Evolutionary conservation across 2,113 vertebrate species (phyloP).

Genomic region (Noctilio leporinus): DNA sequence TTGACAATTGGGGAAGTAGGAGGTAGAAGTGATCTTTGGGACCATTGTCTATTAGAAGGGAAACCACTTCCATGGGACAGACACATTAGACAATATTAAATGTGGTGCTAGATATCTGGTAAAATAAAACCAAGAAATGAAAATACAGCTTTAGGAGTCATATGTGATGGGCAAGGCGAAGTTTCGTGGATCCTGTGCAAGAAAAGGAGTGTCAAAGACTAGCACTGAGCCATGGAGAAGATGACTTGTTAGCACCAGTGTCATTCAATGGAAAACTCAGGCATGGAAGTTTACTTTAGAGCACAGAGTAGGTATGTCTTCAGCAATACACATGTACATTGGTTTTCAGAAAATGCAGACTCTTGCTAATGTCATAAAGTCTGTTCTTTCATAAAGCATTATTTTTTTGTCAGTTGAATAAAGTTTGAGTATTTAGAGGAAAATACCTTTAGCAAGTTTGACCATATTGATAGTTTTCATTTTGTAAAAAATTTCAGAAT

Average conservation of each 20-base stretch:
- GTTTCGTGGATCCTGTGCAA: not conserved
- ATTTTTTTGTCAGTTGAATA: not conserved
- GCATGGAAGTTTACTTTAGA: not conserved
- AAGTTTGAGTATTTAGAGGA: not conserved
- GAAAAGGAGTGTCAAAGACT: not conserved
- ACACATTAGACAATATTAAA: not conserved
- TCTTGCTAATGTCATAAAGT: not conserved
- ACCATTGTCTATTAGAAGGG: not conserved
- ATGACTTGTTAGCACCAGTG: not conserved
- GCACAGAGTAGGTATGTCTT: not conserved
- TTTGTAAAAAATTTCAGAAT: not conserved
- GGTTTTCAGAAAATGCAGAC: not conserved
- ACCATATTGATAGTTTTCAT: not conserved
- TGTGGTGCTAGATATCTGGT: not conserved
- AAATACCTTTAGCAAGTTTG: not conserved
- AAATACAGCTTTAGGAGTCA: not conserved
- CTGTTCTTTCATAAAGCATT: not conserved
- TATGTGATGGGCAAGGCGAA: not conserved
- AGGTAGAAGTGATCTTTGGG: not conserved
- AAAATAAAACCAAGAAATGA: not conserved
- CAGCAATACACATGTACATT: accelerated
- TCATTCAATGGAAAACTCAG: not conserved
- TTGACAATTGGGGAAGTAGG: not conserved
- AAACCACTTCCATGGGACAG: not conserved
- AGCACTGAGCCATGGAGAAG: not conserved